Percentiles rank a stretch among this genome's conserved stretches.
phyloP scores from a whole-genome alignment of 1,140 invertebrate species.

The Drosophila parabipectinata region DNA sequence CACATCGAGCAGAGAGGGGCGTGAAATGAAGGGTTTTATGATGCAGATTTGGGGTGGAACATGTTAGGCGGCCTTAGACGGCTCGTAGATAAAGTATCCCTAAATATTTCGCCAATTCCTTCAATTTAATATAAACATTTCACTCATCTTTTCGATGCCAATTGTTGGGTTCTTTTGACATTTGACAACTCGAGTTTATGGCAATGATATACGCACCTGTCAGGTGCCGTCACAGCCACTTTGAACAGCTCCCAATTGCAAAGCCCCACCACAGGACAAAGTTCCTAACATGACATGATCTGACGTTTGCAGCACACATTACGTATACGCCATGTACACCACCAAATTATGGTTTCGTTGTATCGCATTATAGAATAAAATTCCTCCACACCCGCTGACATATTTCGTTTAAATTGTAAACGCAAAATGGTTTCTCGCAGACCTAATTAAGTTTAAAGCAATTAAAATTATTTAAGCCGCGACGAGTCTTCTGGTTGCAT shows the following conservation, averaged over 20 bases:
- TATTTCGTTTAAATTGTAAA: background rate
- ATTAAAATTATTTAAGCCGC: conserved; percentile 37
- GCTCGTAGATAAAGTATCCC: too few relatives aligned
- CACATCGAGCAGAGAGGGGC: background rate
- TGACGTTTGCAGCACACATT: conserved; percentile 12
- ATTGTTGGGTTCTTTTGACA: conserved; percentile 12
- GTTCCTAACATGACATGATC: conserved; percentile 12
- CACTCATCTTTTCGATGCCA: background rate
- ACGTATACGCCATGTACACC: conserved; percentile 12
- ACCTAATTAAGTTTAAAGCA: conserved; percentile 24
- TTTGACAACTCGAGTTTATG: conserved; percentile 2
- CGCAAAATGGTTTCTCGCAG: background rate
- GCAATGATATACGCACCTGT: conserved; percentile 4
- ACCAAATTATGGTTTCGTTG: background rate
- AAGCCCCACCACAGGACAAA: background rate
- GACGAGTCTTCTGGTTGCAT: background rate
- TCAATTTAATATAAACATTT: background rate
- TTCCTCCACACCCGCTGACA: background rate
- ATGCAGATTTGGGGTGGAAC: background rate
- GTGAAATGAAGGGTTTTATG: background rate
- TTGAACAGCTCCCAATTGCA: background rate
- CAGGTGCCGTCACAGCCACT: conserved; percentile 3
- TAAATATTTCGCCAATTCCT: too few relatives aligned
- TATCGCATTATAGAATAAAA: background rate
- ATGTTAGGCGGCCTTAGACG: background rate